These are phyloP conservation scores for Callopanchax toddi DNA, from an alignment of 2,113 vertebrate species.

Conservation along the genomic window DNA sequence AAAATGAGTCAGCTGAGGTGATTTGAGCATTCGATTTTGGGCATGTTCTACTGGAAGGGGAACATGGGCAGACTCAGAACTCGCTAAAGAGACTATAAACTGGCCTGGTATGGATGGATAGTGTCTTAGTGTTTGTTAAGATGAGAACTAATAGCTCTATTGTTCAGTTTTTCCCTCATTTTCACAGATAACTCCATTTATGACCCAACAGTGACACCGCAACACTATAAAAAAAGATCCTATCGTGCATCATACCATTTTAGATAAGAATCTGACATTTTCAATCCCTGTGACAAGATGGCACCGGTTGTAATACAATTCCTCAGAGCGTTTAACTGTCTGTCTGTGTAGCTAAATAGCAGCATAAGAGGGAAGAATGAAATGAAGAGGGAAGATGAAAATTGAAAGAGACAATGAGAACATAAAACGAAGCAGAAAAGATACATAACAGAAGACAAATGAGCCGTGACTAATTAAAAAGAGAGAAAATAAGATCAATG, in stretches of 20 bases:
- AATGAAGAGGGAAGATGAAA: background rate
- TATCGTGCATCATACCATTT: background rate
- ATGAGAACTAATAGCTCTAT: background rate
- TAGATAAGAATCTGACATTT: background rate
- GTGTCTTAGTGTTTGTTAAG: no score
- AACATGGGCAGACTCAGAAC: no score
- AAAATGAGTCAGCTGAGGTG: no score
- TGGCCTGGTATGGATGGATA: no score
- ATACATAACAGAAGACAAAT: conserved; percentile 16
- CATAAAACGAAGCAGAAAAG: conserved; percentile 6
- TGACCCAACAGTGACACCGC: background rate
- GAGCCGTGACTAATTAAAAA: conserved; percentile 22
- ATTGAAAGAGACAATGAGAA: conserved; percentile 13
- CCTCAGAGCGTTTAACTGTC: background rate
- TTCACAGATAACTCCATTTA: background rate
- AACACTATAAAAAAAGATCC: background rate
- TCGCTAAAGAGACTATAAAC: no score
- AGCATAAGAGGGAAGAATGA: background rate
- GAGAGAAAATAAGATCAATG: conserved; percentile 23
- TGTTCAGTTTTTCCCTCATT: background rate
- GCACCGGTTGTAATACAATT: background rate
- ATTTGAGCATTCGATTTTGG: no score
- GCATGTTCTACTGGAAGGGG: no score
- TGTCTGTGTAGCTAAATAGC: background rate
- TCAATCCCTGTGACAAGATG: conserved; percentile 8